Evolutionary conservation across 2,888 invertebrate genomes (phyloP), one percentile per base, ranked within the genome.

Genomic region (Diploptera punctata): DNA sequence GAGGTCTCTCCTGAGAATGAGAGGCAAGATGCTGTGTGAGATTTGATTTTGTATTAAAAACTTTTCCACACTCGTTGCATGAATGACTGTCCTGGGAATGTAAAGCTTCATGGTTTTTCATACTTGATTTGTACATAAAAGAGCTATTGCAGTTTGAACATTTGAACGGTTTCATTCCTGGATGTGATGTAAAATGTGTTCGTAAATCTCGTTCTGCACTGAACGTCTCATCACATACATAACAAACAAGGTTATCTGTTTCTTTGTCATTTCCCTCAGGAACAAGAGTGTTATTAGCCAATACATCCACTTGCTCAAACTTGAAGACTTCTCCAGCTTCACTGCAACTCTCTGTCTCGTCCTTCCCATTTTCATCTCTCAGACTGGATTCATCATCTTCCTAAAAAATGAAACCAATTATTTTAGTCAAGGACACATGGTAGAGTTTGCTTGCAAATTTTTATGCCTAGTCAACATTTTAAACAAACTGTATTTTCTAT

Each of bases 121-220:
- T 21, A 38, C 43, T 43, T 21, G 62, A 62, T n/a, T 62, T 38
- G 24, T 62, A 43, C n/a, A 21, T 24, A 29, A 69, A 69, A 10
- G 43, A 21, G 21, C 54, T 60, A 5, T 54, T 54, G 26, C 69
- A 69, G 10, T 21, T 43, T 21, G 44, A 24, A 26, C 69, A 69
- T 19, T 43, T 18, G 19, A 43, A 60, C 16, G 43, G 54, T 18
- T 43, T 57, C 4, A 21, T 52, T 13, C 29, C 26, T n/a, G 69
- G 54, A 19, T 69, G 69, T 7, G 38, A 13, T 3, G 16, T 1
- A 19, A 44, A 16, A 43, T 69, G 69, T 3, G 19, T 13, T 24
- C 24, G 7, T 21, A 52, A 3, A 2, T 24, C 19, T 21, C 24
- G 1, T 21, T 52, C 24, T 5, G 24, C 24, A 24, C 26, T 52